Evolutionary conservation across 2,888 invertebrate genomes (phyloP).

Genomic region (Torymus aiolomorphi): DNA sequence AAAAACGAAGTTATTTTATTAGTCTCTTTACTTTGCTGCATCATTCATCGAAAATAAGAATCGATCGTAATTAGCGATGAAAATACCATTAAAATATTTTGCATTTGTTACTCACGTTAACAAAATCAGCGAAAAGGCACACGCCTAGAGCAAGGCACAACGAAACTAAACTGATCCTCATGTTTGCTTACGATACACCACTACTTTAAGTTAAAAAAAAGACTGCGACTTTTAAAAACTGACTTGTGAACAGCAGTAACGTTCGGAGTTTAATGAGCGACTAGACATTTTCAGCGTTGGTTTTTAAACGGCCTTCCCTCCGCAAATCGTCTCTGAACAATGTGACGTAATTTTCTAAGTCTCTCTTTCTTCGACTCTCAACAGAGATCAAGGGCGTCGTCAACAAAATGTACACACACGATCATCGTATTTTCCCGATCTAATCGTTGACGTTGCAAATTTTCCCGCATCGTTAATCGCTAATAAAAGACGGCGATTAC

Average conservation of each 20-base stretch:
- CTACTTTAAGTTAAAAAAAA: background rate
- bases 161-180: slow-evolving; percentile 51
- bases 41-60: too few relatives aligned
- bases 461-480: slow-evolving; percentile 38
- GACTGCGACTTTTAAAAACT: background rate
- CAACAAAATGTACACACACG: slow-evolving; percentile 24
- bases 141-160: slow-evolving; percentile 50
- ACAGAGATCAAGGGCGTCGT: slow-evolving; percentile 38
- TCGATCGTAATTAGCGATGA: too few relatives aligned
- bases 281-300: slow-evolving; percentile 8
- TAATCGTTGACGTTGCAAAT: slow-evolving; percentile 36
- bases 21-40: too few relatives aligned
- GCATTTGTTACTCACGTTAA: slow-evolving; percentile 56
- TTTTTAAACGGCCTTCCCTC: slow-evolving; percentile 44
- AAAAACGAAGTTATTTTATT: too few relatives aligned
- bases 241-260: slow-evolving; percentile 20
- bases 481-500: slow-evolving; percentile 29
- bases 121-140: slow-evolving; percentile 16
- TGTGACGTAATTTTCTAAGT: slow-evolving; percentile 46
- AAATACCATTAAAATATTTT: too few relatives aligned
- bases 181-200: slow-evolving; percentile 28
- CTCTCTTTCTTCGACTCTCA: slow-evolving; percentile 18
- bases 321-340: slow-evolving; percentile 11
- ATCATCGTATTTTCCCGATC: slow-evolving; percentile 50
- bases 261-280: slow-evolving; percentile 23